Conservation (phyloP, 30 jellyfish, hydroid and myxozoan species). For the Aurelia sp. region DNA sequence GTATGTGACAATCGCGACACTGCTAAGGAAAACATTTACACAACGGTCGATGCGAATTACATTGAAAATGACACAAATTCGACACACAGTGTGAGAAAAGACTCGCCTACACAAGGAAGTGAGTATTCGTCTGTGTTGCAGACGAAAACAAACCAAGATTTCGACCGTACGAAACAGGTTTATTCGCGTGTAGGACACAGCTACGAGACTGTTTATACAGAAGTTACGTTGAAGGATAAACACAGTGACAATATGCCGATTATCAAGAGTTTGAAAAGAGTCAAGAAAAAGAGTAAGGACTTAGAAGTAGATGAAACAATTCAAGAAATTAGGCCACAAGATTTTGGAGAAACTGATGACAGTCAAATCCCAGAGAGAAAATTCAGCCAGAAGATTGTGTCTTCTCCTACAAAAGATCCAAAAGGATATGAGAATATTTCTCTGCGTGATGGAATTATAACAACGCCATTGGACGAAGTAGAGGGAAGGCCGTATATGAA, state of each 20-base stretch:
- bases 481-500: conserved; percentile 62
- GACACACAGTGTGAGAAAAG: conserved; percentile 17
- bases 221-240: conserved; percentile 47
- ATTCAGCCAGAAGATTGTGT: conserved; percentile 33
- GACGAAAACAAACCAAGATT: neutral
- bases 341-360: neutral
- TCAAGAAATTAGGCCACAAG: neutral
- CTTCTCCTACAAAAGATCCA: conserved; percentile 47
- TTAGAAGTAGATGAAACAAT: neutral
- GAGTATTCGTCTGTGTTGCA: neutral
- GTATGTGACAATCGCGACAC: neutral
- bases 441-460: conserved; percentile 24
- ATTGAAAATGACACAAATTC: neutral
- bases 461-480: conserved; percentile 41
- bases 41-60: conserved; percentile 21
- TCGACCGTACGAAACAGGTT: neutral
- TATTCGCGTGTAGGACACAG: conserved; percentile 2
- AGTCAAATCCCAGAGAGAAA: conserved; percentile 27
- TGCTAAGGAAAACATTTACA: conserved; percentile 33
- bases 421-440: conserved; percentile 58
- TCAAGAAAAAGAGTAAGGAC: conserved; percentile 13
- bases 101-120: conserved; percentile 4
- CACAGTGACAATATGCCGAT: conserved; percentile 35
- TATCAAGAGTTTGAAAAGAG: conserved; percentile 24
- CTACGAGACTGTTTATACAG: conserved; percentile 53